phyloP scores from a whole-genome alignment of 2,888 invertebrate species.

The Crossocerus cetratus region DNA sequence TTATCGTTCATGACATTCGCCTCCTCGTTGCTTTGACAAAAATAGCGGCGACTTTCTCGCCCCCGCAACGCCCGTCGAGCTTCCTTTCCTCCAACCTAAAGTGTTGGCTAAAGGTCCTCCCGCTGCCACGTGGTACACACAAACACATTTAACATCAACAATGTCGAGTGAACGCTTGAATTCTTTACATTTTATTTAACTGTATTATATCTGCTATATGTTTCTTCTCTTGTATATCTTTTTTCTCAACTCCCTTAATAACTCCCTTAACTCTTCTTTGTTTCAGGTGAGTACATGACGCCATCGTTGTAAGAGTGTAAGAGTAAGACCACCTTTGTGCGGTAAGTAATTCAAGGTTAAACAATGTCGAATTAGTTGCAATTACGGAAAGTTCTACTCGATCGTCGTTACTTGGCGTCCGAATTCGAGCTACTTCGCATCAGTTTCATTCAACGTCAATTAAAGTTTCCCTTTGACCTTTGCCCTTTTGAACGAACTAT shows the following conservation, averaged over 20 bases:
- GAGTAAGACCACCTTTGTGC: constrained; percentile 57
- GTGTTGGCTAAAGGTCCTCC: constrained; percentile 32
- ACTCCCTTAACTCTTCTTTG: constrained; percentile 37
- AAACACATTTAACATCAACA: constrained; percentile 15
- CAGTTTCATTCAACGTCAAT: constrained; percentile 18
- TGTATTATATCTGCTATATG: not conserved
- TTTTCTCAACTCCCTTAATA: not conserved
- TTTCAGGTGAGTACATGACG: constrained; percentile 62
- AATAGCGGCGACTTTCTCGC: constrained; percentile 49
- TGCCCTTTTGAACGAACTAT: not conserved
- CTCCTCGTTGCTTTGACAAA: constrained; percentile 47
- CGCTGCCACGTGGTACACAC: constrained; percentile 13
- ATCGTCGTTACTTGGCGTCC: constrained; percentile 13
- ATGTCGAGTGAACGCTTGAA: not conserved
- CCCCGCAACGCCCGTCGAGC: constrained; percentile 9
- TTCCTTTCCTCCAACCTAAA: constrained; percentile 10
- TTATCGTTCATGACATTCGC: constrained; percentile 56
- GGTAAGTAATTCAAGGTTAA: constrained; percentile 61
- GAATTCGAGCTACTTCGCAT: not conserved
- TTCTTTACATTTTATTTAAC: no score
- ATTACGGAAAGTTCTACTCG: constrained; percentile 61
- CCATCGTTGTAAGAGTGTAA: constrained; percentile 29
- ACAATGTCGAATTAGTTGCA: constrained; percentile 59
- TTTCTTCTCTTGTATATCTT: not conserved
- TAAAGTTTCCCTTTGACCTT: constrained; percentile 9